A percentile compares a stretch with the other conserved stretches of the same genome.
These are phyloP conservation scores for Dendroctonus valens DNA, from an alignment of 1,140 invertebrate species.

Conservation along the genomic window DNA sequence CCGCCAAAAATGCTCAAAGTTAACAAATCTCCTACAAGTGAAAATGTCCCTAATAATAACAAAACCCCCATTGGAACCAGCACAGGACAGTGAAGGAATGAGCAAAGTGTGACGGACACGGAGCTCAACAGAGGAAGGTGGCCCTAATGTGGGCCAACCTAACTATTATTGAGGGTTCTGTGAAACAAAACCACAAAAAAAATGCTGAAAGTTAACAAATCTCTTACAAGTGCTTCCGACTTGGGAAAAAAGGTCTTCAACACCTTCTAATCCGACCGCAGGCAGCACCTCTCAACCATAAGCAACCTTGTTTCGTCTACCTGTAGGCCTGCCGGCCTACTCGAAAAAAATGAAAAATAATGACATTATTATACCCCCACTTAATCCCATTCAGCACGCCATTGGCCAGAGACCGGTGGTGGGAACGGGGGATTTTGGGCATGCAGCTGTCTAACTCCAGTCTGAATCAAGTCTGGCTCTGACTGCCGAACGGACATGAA, in stretches of 20 bases:
- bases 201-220: too few species aligned
- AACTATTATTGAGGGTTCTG: too few species aligned
- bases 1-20: too few species aligned
- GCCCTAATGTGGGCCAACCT: too few species aligned
- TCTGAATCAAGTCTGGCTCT: slow-evolving; percentile 36
- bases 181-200: too few species aligned
- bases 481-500: slow-evolving; percentile 12
- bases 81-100: too few species aligned
- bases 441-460: slow-evolving; percentile 42
- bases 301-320: slow-evolving; percentile 34
- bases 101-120: too few species aligned
- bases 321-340: slow-evolving; percentile 39
- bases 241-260: not conserved
- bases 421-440: slow-evolving; percentile 37
- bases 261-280: slow-evolving; percentile 22
- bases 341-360: slow-evolving; percentile 50
- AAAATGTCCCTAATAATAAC: too few species aligned
- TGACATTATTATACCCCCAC: slow-evolving; percentile 50
- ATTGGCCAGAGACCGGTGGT: slow-evolving; percentile 37
- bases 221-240: too few species aligned
- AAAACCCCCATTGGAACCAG: too few species aligned
- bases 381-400: slow-evolving; percentile 29
- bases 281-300: slow-evolving; percentile 12
- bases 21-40: too few species aligned
- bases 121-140: too few species aligned